Evolutionary conservation across 2,113 vertebrate genomes (phyloP).

Genomic region (Hemiscyllium ocellatum): DNA sequence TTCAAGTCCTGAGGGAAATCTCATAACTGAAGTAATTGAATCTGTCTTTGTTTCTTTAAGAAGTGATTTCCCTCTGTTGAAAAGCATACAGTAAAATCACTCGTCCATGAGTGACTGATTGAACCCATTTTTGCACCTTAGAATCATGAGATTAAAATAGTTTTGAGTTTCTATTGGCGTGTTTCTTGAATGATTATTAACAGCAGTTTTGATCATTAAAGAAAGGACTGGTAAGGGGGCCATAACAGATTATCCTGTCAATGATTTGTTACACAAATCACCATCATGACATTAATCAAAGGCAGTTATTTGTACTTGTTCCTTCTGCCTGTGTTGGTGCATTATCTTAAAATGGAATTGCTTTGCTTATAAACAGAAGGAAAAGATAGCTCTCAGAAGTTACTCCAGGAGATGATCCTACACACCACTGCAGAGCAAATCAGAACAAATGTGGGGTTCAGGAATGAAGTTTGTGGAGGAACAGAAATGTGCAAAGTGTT

Average conservation of each 20-base stretch:
- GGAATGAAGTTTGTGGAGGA: not conserved
- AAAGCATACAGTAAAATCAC: constrained; percentile 32
- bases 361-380: not conserved
- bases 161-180: not conserved
- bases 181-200: not conserved
- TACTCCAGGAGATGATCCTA: not conserved
- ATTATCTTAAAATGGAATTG: not conserved
- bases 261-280: constrained; percentile 29
- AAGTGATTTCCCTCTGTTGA: constrained; percentile 16
- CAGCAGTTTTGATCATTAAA: not conserved
- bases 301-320: not conserved
- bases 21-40: constrained; percentile 27
- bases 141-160: not conserved
- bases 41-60: constrained; percentile 31
- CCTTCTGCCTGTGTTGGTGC: not conserved
- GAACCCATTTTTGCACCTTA: not conserved
- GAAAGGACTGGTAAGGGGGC: not conserved
- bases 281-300: constrained; percentile 12
- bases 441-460: not conserved
- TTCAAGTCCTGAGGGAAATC: constrained; percentile 29
- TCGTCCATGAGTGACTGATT: not conserved
- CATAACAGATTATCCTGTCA: constrained; percentile 24
- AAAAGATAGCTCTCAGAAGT: not conserved
- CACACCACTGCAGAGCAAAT: not conserved
- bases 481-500: not conserved